Conservation (phyloP, 2,113 vertebrate species). For the Caloenas nicobarica region DNA sequence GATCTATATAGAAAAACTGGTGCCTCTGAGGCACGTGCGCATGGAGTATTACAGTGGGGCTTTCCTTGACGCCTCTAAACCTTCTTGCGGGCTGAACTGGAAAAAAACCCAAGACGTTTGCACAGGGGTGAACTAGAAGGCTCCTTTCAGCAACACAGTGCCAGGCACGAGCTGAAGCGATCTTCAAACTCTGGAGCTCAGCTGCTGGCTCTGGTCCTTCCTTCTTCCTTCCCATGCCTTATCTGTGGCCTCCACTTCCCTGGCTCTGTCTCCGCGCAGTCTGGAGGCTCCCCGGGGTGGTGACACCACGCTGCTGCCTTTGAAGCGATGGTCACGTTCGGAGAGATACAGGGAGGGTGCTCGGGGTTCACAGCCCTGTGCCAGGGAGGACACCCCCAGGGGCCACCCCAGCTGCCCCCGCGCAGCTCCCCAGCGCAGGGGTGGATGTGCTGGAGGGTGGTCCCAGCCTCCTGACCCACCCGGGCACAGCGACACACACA, state of each 20-base stretch:
- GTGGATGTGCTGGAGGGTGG: background rate
- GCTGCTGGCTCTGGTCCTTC: background rate
- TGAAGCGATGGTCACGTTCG: rapidly evolving
- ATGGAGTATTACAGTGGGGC: background rate
- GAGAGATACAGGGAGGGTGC: background rate
- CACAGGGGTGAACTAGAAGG: background rate
- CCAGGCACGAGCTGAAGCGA: background rate
- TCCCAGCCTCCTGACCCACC: background rate
- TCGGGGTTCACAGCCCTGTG: background rate
- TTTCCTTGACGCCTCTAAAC: background rate
- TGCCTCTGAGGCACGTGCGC: background rate
- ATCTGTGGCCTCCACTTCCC: background rate
- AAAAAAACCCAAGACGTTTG: background rate
- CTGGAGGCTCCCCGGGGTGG: background rate
- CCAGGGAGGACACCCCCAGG: background rate
- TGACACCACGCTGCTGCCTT: background rate
- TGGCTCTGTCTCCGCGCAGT: background rate
- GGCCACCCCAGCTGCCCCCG: background rate
- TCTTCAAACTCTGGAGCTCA: background rate
- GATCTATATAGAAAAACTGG: rapidly evolving
- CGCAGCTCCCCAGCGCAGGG: background rate
- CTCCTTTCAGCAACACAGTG: background rate
- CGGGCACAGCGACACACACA: rapidly evolving
- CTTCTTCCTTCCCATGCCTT: conserved; percentile 17
- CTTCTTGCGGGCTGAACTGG: background rate